These are phyloP conservation scores for Cichladusa arquata DNA, from an alignment of 2,113 vertebrate species.

Conservation along the genomic window DNA sequence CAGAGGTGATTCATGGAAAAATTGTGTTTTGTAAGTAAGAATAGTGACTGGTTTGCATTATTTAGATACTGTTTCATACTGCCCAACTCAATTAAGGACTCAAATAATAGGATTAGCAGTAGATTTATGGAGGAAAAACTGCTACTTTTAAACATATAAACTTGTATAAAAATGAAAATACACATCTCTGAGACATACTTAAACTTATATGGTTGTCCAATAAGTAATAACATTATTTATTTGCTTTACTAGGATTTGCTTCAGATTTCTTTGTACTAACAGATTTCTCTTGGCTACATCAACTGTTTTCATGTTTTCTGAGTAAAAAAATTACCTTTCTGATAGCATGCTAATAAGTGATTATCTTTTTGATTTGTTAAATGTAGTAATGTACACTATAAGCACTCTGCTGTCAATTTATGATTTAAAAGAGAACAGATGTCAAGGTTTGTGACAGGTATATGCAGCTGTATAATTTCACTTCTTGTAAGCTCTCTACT, in stretches of 20 bases:
- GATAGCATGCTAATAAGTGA: background rate
- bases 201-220: too few species aligned
- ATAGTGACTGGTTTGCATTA: background rate
- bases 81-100: background rate
- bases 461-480: background rate
- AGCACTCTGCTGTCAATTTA: background rate
- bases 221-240: background rate
- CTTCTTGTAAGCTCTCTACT: background rate
- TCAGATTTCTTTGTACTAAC: background rate
- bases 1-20: conserved; percentile 5
- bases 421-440: background rate
- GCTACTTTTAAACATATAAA: background rate
- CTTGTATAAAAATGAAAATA: background rate
- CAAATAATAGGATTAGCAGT: background rate
- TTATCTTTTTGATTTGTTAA: background rate
- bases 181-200: background rate
- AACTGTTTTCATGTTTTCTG: background rate
- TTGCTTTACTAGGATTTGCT: background rate
- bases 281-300: background rate
- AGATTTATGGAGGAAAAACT: background rate
- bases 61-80: background rate
- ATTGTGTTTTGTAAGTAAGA: background rate
- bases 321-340: background rate
- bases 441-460: background rate
- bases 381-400: background rate